Percentiles rank a stretch among this genome's conserved stretches.
Evolutionary conservation across 1,140 invertebrate species (phyloP).

Genomic region (Homalodisca vitripennis): DNA sequence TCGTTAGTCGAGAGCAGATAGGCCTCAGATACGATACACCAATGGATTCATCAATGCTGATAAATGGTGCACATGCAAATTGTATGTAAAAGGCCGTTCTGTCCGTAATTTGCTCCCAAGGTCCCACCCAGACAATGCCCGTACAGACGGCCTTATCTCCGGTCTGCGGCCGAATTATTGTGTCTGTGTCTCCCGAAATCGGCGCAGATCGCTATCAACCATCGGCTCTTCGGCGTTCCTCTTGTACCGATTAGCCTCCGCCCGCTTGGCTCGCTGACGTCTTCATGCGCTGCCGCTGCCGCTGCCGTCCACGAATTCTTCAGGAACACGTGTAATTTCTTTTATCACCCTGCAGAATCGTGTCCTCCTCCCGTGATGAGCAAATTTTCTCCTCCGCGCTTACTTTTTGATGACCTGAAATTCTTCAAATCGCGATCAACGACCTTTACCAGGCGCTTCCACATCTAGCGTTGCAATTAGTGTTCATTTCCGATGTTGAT

Average conservation of each 20-base stretch:
- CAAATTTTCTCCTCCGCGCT: too few relatives aligned
- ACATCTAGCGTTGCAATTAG: too few relatives aligned
- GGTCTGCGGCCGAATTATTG: slow-evolving; percentile 27
- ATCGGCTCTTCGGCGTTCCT: background rate
- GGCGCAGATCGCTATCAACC: slow-evolving; percentile 11
- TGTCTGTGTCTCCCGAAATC: slow-evolving; percentile 25
- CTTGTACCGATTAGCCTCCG: slow-evolving; percentile 17
- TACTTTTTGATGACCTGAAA: too few relatives aligned
- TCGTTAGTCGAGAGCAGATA: slow-evolving; percentile 7
- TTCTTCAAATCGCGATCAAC: too few relatives aligned
- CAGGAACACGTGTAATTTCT: background rate
- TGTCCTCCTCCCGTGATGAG: background rate
- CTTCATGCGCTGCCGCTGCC: slow-evolving; percentile 23
- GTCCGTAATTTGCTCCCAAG: slow-evolving; percentile 26
- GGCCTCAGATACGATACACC: background rate
- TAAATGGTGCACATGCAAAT: slow-evolving; percentile 29
- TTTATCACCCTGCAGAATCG: background rate
- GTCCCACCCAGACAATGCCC: slow-evolving; percentile 16
- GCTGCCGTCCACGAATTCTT: background rate
- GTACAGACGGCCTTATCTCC: background rate
- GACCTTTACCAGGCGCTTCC: too few relatives aligned
- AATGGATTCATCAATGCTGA: slow-evolving; percentile 1
- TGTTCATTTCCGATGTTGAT: too few relatives aligned
- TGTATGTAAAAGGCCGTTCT: slow-evolving; percentile 27
- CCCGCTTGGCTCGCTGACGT: background rate